Conservation (phyloP, 2,113 vertebrate genomes). For the Scartelaos histophorus region DNA sequence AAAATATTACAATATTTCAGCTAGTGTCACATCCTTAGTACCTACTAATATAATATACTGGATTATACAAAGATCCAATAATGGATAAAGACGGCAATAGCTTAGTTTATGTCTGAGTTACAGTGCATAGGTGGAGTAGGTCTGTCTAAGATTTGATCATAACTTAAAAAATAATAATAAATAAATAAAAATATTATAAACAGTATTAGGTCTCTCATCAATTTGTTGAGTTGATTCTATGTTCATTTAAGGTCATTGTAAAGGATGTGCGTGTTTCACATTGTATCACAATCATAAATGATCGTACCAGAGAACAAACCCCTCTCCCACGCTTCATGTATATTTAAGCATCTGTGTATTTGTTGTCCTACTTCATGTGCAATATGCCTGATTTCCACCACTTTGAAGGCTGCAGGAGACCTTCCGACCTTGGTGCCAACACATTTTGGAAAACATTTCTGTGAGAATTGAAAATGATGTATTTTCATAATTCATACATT, state of each 20-base stretch:
- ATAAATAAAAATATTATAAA: not conserved
- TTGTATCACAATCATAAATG: conserved; percentile 34
- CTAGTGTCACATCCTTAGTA: no score
- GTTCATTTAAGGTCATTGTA: conserved; percentile 38
- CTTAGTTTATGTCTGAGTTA: no score
- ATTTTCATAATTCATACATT: conserved; percentile 72
- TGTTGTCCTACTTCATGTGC: conserved; percentile 70
- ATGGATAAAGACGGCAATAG: no score
- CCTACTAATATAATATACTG: no score
- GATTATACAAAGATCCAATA: no score
- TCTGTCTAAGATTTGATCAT: no score
- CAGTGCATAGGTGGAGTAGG: no score
- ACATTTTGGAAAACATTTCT: conserved; percentile 77
- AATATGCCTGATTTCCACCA: conserved; percentile 64
- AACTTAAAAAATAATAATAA: not conserved
- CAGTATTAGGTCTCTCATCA: not conserved
- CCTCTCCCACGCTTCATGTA: conserved; percentile 64
- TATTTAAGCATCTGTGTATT: conserved; percentile 68
- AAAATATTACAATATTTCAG: no score
- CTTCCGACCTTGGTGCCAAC: conserved; percentile 71
- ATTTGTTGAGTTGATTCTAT: not conserved
- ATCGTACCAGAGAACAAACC: conserved; percentile 31
- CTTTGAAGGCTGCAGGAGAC: conserved; percentile 69
- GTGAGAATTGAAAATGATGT: conserved; percentile 75
- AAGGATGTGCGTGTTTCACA: conserved; percentile 16